A percentile compares a stretch with the other conserved stretches of the same genome.
phyloP scores from a whole-genome alignment of 1,140 invertebrate genomes.

The Stenopsyche tienmushanensis region DNA sequence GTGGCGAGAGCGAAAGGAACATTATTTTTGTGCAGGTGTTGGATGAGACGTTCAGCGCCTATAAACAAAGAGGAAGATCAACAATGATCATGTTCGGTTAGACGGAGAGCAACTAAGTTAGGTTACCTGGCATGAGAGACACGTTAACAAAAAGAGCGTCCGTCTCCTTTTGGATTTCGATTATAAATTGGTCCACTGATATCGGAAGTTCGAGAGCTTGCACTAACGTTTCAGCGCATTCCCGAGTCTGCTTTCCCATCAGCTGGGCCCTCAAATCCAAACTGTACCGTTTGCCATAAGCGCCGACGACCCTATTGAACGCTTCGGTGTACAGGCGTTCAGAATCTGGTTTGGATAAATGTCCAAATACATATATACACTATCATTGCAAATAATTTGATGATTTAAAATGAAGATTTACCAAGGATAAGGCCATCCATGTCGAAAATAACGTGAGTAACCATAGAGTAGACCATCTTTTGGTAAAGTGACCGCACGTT shows the following conservation, averaged over 20 bases:
- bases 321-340: constrained; percentile 74
- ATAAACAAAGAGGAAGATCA: constrained; percentile 42
- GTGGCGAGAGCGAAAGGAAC: constrained; percentile 74
- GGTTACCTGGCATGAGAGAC: constrained; percentile 67
- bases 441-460: constrained; percentile 54
- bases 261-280: constrained; percentile 72
- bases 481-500: too few species aligned
- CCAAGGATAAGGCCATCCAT: constrained; percentile 54
- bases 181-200: constrained; percentile 64
- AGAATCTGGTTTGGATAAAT: constrained; percentile 64
- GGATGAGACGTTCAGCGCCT: constrained; percentile 69
- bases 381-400: background rate
- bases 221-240: constrained; percentile 64
- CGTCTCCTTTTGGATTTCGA: constrained; percentile 51
- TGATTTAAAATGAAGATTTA: constrained; percentile 29
- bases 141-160: constrained; percentile 61
- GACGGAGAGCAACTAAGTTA: background rate
- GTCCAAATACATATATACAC: background rate
- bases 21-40: constrained; percentile 64
- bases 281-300: constrained; percentile 72
- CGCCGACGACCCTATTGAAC: constrained; percentile 64
- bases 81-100: background rate
- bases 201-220: constrained; percentile 68
- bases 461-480: constrained; percentile 45
- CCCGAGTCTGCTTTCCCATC: constrained; percentile 71